These are phyloP conservation scores for Pyrgilauda ruficollis DNA, from an alignment of 2,113 vertebrate genomes.

Conservation along the genomic window DNA sequence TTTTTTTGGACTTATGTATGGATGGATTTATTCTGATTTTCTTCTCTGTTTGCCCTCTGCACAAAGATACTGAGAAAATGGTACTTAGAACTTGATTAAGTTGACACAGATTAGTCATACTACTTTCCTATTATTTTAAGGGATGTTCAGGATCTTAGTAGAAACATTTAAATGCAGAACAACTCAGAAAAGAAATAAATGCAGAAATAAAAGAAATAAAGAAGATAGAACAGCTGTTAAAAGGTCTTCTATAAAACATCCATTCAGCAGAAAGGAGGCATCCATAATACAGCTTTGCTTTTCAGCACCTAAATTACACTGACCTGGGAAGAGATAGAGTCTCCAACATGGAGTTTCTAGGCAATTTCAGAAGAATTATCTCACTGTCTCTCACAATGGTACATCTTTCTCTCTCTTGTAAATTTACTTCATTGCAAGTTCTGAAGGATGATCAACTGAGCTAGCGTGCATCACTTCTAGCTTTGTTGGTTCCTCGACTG, in stretches of 20 bases:
- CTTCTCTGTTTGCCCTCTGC: neutral
- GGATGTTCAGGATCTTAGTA: neutral
- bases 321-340: neutral
- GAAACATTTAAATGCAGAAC: neutral
- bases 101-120: neutral
- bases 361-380: neutral
- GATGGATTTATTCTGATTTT: neutral
- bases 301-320: neutral
- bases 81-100: neutral
- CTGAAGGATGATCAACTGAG: neutral
- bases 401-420: neutral
- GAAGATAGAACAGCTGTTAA: neutral
- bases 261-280: neutral
- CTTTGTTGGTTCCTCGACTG: neutral
- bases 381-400: neutral
- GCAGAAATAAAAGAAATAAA: neutral
- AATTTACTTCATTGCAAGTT: neutral
- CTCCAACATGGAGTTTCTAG: neutral
- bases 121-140: neutral
- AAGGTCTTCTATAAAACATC: neutral
- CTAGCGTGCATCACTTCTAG: rapidly evolving
- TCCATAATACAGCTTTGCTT: neutral
- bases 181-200: neutral
- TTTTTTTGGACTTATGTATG: neutral
- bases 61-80: neutral